phyloP scores from a whole-genome alignment of 2,113 vertebrate genomes.

The Deroptyus accipitrinus region DNA sequence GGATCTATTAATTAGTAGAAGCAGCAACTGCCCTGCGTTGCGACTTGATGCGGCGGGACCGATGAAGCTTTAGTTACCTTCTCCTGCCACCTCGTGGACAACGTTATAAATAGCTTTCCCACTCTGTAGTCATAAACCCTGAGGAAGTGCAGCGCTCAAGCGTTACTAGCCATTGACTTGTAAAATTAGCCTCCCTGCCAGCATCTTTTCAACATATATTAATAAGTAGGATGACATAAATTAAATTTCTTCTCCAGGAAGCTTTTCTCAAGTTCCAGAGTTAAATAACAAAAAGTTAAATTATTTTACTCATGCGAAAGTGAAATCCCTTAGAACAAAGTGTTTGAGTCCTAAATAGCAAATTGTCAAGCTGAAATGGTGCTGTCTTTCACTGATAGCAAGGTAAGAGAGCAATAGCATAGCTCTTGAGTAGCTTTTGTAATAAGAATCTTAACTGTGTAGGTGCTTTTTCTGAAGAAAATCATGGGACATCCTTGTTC shows the following conservation, averaged over 20 bases:
- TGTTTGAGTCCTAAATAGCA: not conserved
- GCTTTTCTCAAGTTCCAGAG: not conserved
- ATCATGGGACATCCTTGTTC: not conserved
- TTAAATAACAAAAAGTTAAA: not conserved
- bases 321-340: not conserved
- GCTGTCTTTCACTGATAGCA: not conserved
- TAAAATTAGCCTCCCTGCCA: not conserved
- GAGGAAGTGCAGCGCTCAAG: not conserved
- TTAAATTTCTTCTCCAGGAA: not conserved
- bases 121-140: fast-evolving
- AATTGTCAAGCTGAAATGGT: not conserved
- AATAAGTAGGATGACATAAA: not conserved
- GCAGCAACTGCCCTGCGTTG: fast-evolving
- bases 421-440: not conserved
- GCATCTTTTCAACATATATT: not conserved
- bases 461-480: not conserved
- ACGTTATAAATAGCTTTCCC: not conserved
- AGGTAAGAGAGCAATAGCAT: not conserved
- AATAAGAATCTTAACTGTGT: not conserved
- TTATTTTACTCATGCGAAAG: not conserved
- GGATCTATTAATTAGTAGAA: too few relatives aligned
- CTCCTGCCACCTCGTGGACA: conserved; percentile 76
- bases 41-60: not conserved
- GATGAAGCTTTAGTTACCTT: conserved; percentile 42
- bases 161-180: not conserved